phyloP scores from a whole-genome alignment of 92 coral and sea anemone genomes.

The Zoanthus gigantus region DNA sequence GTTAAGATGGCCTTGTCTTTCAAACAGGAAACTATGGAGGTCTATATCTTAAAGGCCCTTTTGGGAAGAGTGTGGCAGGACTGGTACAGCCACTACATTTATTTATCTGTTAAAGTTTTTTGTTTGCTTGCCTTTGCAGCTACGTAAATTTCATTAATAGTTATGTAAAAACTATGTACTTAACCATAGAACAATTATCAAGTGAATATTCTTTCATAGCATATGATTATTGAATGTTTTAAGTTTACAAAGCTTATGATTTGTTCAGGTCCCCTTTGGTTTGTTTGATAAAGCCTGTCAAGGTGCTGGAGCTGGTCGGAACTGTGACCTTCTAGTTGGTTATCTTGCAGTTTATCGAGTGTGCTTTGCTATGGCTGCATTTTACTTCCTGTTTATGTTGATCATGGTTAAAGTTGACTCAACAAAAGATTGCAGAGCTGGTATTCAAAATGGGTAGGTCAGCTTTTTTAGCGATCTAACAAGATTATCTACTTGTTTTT shows the following conservation, averaged over 20 bases:
- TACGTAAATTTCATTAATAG: too few relatives aligned
- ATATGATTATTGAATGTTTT: neutral
- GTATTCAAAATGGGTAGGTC: conserved; percentile 93
- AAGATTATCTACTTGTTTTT: too few relatives aligned
- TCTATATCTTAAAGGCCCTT: too few relatives aligned
- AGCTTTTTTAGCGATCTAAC: neutral
- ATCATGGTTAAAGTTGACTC: conserved; percentile 86
- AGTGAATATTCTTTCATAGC: neutral
- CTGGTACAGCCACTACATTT: too few relatives aligned
- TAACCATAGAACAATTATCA: too few relatives aligned
- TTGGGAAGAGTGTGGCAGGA: too few relatives aligned
- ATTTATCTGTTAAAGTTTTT: too few relatives aligned
- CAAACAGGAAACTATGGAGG: too few relatives aligned
- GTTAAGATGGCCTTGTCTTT: too few relatives aligned
- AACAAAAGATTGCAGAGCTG: conserved; percentile 93
- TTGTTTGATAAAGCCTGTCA: conserved; percentile 74
- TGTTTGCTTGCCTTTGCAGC: too few relatives aligned
- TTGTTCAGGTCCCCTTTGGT: conserved; percentile 86
- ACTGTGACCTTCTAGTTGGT: conserved; percentile 83
- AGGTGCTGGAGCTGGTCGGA: conserved; percentile 64
- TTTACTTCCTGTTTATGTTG: conserved; percentile 86
- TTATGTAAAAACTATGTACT: too few relatives aligned
- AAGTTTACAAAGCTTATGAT: too few relatives aligned
- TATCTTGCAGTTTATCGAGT: conserved; percentile 93
- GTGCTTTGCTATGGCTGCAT: conserved; percentile 95